Evolutionary conservation across 1,140 invertebrate genomes (phyloP).

Genomic region (Hypothenemus hampei): DNA sequence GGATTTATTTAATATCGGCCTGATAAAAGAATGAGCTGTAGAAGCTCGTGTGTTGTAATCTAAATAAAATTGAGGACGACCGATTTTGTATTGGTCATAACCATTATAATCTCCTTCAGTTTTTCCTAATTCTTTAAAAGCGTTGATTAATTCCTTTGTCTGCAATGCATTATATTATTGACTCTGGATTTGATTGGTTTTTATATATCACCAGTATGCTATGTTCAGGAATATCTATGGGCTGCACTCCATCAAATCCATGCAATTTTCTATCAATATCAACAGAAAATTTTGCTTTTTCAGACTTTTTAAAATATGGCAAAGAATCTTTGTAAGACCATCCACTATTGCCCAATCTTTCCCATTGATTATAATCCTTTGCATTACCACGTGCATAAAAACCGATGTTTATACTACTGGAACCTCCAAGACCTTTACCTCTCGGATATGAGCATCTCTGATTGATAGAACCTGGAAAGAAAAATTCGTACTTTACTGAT

Average conservation of each 20-base stretch:
- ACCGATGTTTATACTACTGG: constrained; percentile 80
- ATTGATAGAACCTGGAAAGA: background rate
- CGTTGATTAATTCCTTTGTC: constrained; percentile 8
- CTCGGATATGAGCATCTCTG: constrained; percentile 47
- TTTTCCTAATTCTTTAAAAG: constrained; percentile 42
- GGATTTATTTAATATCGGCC: constrained; percentile 43
- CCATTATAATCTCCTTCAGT: constrained; percentile 24
- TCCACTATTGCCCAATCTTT: constrained; percentile 62
- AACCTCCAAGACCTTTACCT: constrained; percentile 65
- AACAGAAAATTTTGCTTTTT: constrained; percentile 59
- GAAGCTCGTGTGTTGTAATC: constrained; percentile 35
- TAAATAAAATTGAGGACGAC: constrained; percentile 13
- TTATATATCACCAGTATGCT: background rate
- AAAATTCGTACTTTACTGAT: no score
- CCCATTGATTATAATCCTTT: constrained; percentile 61
- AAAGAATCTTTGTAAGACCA: constrained; percentile 79
- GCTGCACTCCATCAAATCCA: constrained; percentile 50
- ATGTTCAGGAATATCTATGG: background rate
- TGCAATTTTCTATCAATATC: constrained; percentile 49
- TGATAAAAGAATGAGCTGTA: constrained; percentile 10
- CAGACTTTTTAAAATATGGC: constrained; percentile 75
- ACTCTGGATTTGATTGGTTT: background rate
- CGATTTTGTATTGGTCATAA: constrained; percentile 33
- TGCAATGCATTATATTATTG: no score
- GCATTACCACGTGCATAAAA: constrained; percentile 78